Evolutionary conservation across 2,888 invertebrate genomes (phyloP), one percentile per base, ranked within the genome.

Genomic region (Norana najaformis): DNA sequence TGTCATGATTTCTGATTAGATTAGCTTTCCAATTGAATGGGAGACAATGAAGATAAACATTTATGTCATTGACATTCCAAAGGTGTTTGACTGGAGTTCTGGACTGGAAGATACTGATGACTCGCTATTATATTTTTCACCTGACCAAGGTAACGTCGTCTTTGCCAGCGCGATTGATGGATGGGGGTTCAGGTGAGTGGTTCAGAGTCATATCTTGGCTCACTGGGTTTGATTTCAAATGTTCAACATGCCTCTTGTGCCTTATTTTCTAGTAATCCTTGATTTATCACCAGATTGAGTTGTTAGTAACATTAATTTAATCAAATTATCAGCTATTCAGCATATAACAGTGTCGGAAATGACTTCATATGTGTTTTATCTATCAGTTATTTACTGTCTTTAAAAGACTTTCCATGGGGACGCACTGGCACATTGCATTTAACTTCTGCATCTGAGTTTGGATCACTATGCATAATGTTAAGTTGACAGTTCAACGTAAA

Each of bases 111-210:
- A 97, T 91, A 97, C 97, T 94, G 98, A 98, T 95, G 98, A 98
- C 94, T 97, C 98, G 0, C 96, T 96, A 90, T 95, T 98, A n/a
- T 98, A 98, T 94, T 99, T 99, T 95, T 96, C 97, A 0, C 99
- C 99, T 0, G 97, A 97, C 92, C 96, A 96, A 93, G 98, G 98
- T 34, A 99, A 99, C 96, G 99, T 99, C 0, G 96, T 99, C 13
- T 99, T 99, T 95, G 97, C 97, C 1, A 98, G 98, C 94, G 99
- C 99, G 34, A 96, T 97, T 20, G 98, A 99, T 95, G 98, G 99
- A 16, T 99, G 99, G 98, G 97, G 97, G 18, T 97, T 97, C 93
- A 94, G 95, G 95, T 96, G 95, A 93, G 95, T 95, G 20, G 14
- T 5, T 47, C 88, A 88, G 88, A 5, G 35, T 34, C 89, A n/a